Conservation (phyloP, 2,888 invertebrate genomes). For the Biston betularia region DNA sequence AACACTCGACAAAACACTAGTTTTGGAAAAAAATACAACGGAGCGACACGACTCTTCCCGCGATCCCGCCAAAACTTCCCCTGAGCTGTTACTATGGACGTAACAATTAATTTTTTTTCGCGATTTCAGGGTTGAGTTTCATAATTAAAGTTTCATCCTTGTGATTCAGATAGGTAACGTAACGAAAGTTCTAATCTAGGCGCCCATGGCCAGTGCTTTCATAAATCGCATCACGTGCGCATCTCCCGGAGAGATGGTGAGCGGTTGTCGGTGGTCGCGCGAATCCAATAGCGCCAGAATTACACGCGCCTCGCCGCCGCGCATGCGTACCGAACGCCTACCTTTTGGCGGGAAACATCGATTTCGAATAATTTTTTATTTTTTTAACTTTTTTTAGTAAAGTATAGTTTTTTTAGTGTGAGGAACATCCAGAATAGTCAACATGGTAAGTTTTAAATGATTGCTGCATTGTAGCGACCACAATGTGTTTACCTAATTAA, state of each 20-base stretch:
- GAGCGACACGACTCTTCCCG: no score
- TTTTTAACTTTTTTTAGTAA: slow-evolving; percentile 1
- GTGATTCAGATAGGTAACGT: neutral
- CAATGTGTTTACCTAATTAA: no score
- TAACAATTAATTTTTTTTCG: no score
- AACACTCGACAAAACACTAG: no score
- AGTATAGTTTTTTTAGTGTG: slow-evolving; percentile 7
- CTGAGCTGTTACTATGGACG: no score
- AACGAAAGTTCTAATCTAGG: slow-evolving; percentile 49
- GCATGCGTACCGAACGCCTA: slow-evolving; percentile 62
- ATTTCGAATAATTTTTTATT: slow-evolving; percentile 35
- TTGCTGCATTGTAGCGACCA: neutral
- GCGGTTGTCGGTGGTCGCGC: slow-evolving; percentile 48
- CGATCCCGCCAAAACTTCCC: no score
- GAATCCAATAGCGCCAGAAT: slow-evolving; percentile 62
- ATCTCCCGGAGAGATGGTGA: slow-evolving; percentile 66
- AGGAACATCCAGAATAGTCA: neutral
- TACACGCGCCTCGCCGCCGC: slow-evolving; percentile 68
- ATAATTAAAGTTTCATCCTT: neutral
- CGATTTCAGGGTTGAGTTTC: no score
- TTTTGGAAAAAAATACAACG: no score
- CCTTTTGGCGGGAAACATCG: slow-evolving; percentile 66
- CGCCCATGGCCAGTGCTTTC: slow-evolving; percentile 73
- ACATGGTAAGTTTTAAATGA: neutral
- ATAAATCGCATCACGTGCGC: slow-evolving; percentile 68